Percentiles rank a stretch among this genome's conserved stretches.
Evolutionary conservation across 2,888 invertebrate genomes (phyloP).

Genomic region (Hypercompe scribonia): DNA sequence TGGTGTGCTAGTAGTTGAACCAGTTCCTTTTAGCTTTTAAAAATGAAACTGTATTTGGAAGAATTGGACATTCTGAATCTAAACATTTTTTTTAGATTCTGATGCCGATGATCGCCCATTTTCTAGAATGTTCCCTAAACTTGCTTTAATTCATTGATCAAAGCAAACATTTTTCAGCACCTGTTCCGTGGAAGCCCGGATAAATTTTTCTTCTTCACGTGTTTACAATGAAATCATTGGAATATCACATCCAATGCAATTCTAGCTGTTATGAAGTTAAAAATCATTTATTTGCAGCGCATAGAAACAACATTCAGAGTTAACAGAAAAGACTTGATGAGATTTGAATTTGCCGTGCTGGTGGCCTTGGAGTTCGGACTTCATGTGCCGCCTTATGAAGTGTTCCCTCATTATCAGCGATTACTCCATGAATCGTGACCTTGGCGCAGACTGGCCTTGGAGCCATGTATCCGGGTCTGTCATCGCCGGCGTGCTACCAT

Average conservation of each 20-base stretch:
- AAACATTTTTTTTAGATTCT: too few species aligned
- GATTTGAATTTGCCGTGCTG: constrained; percentile 97
- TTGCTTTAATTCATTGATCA: too few species aligned
- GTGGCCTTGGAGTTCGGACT: constrained; percentile 98
- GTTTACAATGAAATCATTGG: too few species aligned
- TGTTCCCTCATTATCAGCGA: constrained; percentile 98
- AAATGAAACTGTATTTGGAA: too few species aligned
- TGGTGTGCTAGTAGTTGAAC: too few species aligned
- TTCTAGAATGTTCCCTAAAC: too few species aligned
- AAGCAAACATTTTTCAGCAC: too few species aligned
- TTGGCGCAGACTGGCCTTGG: constrained; percentile 69
- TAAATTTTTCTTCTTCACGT: too few species aligned
- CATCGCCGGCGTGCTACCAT: constrained; percentile 72
- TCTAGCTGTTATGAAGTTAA: neutral
- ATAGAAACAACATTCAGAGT: constrained; percentile 96
- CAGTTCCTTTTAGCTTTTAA: too few species aligned
- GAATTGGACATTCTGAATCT: too few species aligned
- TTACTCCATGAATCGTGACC: constrained; percentile 96
- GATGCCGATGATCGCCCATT: too few species aligned
- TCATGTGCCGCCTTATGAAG: constrained; percentile 96
- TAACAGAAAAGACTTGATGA: constrained; percentile 95
- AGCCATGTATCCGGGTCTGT: constrained; percentile 60
- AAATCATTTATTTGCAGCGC: constrained; percentile 86
- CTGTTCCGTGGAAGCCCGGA: too few species aligned
- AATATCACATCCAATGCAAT: neutral